Percentiles rank a stretch among this genome's conserved stretches.
Evolutionary conservation across 2,888 invertebrate species (phyloP).

Genomic region (Isoperla grammatica): DNA sequence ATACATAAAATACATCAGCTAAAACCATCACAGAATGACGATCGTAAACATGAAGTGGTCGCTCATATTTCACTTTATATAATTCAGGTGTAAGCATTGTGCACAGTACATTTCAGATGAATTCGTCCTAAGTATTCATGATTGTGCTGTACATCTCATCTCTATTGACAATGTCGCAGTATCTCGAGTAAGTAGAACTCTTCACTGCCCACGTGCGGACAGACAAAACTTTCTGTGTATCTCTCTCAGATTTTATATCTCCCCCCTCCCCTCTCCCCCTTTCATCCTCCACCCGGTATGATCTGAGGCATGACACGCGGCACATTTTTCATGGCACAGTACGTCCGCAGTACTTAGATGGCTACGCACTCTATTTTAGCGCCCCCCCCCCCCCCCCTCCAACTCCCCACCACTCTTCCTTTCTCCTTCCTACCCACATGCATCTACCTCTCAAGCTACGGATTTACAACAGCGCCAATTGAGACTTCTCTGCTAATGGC

Average conservation of each 20-base stretch:
- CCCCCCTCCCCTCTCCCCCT: conserved; percentile 28
- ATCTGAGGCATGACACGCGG: no score
- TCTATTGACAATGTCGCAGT: no score
- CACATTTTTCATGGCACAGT: no score
- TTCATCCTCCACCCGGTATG: conserved; percentile 9
- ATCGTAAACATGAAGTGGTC: no score
- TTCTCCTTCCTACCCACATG: background rate
- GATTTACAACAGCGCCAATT: conserved; percentile 45
- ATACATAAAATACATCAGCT: no score
- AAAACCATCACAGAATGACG: no score
- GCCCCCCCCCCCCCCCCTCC: background rate
- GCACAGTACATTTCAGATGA: no score
- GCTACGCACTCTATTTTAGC: conserved; percentile 1
- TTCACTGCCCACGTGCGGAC: conserved; percentile 29
- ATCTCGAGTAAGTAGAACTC: no score
- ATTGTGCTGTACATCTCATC: no score
- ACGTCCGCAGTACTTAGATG: background rate
- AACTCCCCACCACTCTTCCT: background rate
- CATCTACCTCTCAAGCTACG: background rate
- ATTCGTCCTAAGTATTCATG: no score
- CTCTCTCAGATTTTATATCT: conserved; percentile 43
- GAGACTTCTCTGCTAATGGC: conserved; percentile 48
- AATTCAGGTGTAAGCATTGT: no score
- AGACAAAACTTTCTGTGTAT: conserved; percentile 42
- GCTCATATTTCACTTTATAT: no score